phyloP scores from a whole-genome alignment of 2,113 vertebrate genomes.

The Rallus limicola region DNA sequence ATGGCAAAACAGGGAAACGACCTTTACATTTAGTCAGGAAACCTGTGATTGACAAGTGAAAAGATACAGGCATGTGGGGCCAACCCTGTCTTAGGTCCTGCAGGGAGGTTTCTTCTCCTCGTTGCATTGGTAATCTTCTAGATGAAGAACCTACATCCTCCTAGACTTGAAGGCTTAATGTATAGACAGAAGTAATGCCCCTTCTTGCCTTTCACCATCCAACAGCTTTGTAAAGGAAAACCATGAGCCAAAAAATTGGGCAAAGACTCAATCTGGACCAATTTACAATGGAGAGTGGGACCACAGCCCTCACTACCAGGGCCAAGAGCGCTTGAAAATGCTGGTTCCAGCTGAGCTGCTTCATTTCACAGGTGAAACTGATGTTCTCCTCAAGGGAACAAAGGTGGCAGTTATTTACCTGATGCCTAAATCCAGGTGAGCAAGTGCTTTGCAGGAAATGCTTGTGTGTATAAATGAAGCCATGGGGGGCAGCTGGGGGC shows the following conservation, averaged over 20 bases:
- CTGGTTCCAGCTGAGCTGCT: neutral
- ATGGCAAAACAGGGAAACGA: constrained; percentile 47
- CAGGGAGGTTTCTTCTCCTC: neutral
- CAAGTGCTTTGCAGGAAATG: neutral
- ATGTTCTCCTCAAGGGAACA: neutral
- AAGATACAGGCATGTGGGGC: neutral
- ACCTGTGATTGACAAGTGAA: neutral
- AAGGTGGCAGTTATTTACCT: neutral
- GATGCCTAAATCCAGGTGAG: neutral
- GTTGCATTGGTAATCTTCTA: neutral
- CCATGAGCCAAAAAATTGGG: neutral
- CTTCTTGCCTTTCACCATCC: neutral
- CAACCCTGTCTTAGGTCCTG: neutral
- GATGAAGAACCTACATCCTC: neutral
- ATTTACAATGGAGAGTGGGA: neutral
- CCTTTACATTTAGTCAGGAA: constrained; percentile 46
- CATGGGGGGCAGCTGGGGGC: fast-evolving
- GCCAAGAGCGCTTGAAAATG: neutral
- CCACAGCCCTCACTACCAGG: neutral
- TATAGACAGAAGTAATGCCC: neutral
- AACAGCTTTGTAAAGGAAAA: neutral
- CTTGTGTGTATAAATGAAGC: neutral
- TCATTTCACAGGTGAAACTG: neutral
- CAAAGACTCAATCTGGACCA: neutral
- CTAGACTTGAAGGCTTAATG: neutral